Conservation (phyloP, 64 coral and sea anemone species). For the Stylophora pistillata region DNA sequence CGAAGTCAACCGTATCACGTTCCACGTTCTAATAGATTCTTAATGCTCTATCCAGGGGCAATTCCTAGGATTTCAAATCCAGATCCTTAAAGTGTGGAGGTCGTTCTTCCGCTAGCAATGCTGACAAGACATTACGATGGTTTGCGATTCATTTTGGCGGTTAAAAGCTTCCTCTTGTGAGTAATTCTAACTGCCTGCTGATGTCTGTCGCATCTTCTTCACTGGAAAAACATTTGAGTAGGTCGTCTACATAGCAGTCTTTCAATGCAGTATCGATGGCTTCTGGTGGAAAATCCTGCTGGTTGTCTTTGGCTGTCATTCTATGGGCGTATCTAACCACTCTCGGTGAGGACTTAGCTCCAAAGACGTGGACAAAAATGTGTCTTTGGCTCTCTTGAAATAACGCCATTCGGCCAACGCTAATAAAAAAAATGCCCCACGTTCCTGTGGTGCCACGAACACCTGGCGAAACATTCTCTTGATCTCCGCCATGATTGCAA, state of each 20-base stretch:
- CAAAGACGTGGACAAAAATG: slow-evolving; percentile 61
- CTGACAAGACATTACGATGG: slow-evolving; percentile 35
- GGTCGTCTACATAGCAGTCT: slow-evolving; percentile 84
- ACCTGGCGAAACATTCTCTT: slow-evolving; percentile 62
- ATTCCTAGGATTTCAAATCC: slow-evolving; percentile 45
- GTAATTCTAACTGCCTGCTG: slow-evolving; percentile 25
- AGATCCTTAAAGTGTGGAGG: slow-evolving; percentile 54
- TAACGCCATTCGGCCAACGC: slow-evolving; percentile 34
- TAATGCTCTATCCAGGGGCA: slow-evolving; percentile 57
- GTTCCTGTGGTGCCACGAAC: slow-evolving; percentile 38
- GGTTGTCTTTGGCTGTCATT: slow-evolving; percentile 59
- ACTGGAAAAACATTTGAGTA: slow-evolving; percentile 65
- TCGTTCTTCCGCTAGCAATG: slow-evolving; percentile 46
- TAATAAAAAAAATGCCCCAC: slow-evolving; percentile 40
- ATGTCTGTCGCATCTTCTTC: slow-evolving; percentile 25
- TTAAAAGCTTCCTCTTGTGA: slow-evolving; percentile 56
- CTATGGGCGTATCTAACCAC: slow-evolving; percentile 59
- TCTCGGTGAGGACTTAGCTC: slow-evolving; percentile 56
- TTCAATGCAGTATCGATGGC: slow-evolving; percentile 47
- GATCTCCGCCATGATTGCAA: slow-evolving; percentile 39
- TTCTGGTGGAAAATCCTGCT: slow-evolving; percentile 17
- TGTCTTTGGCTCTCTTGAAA: slow-evolving; percentile 18
- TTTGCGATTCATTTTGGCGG: slow-evolving; percentile 56
- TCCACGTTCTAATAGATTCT: slow-evolving; percentile 65
- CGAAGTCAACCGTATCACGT: slow-evolving; percentile 12